A percentile compares a stretch with the other conserved stretches of the same genome.
These are phyloP conservation scores for Laodelphax striatellus DNA, from an alignment of 1,140 invertebrate genomes.

Conservation along the genomic window DNA sequence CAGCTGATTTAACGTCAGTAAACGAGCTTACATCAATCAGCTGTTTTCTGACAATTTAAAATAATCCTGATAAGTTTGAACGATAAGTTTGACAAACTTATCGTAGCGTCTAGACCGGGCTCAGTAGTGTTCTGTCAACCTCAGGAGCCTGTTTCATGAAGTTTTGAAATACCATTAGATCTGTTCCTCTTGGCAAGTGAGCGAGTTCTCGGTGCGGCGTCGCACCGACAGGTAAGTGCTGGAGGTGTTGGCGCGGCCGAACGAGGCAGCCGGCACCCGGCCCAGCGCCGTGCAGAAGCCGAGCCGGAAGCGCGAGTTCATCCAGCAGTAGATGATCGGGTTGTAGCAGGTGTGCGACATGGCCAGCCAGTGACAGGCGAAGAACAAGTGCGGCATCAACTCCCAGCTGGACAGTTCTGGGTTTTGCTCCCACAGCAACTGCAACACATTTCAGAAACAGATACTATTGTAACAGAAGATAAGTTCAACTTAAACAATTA, in stretches of 20 bases:
- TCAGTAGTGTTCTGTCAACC: too few relatives aligned
- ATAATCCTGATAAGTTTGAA: too few relatives aligned
- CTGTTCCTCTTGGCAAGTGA: not conserved
- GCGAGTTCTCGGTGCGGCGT: conserved; percentile 1
- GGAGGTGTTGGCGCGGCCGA: conserved; percentile 47
- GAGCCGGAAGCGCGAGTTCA: conserved; percentile 56
- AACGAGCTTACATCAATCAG: too few relatives aligned
- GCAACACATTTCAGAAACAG: conserved; percentile 20
- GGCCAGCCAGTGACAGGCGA: conserved; percentile 70
- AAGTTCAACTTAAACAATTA: too few relatives aligned
- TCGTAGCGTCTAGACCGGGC: too few relatives aligned
- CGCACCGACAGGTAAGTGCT: conserved; percentile 41
- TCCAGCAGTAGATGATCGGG: conserved; percentile 86
- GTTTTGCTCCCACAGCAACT: conserved; percentile 49
- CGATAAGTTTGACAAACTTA: too few relatives aligned
- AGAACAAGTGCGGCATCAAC: conserved; percentile 58
- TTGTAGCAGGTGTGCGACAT: conserved; percentile 91
- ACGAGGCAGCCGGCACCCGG: conserved; percentile 28
- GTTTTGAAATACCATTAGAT: too few relatives aligned
- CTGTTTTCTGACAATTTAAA: too few relatives aligned
- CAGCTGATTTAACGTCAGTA: too few relatives aligned
- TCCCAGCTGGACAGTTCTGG: conserved; percentile 38
- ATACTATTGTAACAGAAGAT: too few relatives aligned
- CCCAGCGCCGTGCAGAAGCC: conserved; percentile 25
- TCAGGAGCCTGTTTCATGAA: too few relatives aligned